These are phyloP conservation scores for Parasteatoda tepidariorum DNA, from an alignment of 1,140 invertebrate species.

Conservation along the genomic window DNA sequence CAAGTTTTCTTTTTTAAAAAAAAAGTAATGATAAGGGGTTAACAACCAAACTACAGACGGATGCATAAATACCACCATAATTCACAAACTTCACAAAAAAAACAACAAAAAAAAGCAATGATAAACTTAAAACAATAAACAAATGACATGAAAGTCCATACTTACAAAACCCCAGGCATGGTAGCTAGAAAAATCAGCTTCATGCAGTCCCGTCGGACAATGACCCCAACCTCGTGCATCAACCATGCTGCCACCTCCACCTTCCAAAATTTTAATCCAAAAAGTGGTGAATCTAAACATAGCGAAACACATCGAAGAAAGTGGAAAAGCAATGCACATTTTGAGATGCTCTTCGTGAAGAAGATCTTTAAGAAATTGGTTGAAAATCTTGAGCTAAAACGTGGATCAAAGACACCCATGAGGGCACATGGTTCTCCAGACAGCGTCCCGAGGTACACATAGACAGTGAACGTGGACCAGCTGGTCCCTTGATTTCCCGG, in stretches of 20 bases:
- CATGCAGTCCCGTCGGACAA: background rate
- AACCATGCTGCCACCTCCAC: background rate
- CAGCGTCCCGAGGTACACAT: conserved; percentile 11
- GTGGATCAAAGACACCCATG: background rate
- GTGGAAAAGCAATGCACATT: background rate
- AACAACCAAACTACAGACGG: no score
- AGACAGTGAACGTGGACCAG: conserved; percentile 40
- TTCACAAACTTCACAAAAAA: no score
- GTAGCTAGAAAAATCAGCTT: background rate
- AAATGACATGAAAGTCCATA: background rate
- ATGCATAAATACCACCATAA: no score
- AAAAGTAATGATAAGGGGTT: no score
- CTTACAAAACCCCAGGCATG: background rate
- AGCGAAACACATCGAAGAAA: background rate
- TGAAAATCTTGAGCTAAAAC: background rate
- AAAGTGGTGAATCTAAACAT: background rate
- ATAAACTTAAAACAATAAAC: no score
- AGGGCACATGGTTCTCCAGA: conserved; percentile 13
- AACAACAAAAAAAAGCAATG: no score
- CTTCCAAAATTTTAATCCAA: background rate
- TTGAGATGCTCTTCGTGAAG: background rate
- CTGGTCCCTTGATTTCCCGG: conserved; percentile 40
- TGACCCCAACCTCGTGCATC: background rate
- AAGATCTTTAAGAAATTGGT: background rate
- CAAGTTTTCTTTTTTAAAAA: no score